Base-by-base conservation (phyloP, 2,888 invertebrate species). In the Thecophora atra region DNA sequence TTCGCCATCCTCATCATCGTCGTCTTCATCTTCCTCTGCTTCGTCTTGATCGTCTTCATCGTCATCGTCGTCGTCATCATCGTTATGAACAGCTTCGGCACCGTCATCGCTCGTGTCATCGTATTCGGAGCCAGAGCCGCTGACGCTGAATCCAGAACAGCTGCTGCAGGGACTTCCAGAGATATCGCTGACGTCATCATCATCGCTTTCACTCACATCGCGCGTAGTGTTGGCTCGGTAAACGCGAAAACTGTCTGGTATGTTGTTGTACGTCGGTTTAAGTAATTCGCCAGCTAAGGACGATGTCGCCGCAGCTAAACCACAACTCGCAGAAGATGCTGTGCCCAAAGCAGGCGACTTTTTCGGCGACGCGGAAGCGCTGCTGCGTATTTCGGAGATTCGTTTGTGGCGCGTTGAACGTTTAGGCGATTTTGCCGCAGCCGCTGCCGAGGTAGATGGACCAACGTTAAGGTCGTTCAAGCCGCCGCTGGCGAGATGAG, bases 201-300 rank as follows among this genome's bases (percentile, higher is more conserved):
- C 85, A 52, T 87, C 87, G 52, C 85, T 85, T 8, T 87, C 87
- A 69, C 87, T 87, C 1, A 78, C 84, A 74, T 85, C 85, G 5
- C 82, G 81, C 68, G 83, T 84, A 30, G 82, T 82, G 73, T 86
- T 88, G 1, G 87, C 88, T 17, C 89, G 84, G 78, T 89, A 89
- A 17, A 89, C 87, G 5, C 88, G 87, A 83, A 89, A 89, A 79
- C 89, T 89, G 75, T 89, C 89, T 3, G 89, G 86, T 68, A 86
- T 86, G 56, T 81, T 70, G n/a, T 70, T 70, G 51, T 70, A 70
- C 17, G 63, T 37, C 11, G 1, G 37, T 6, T 37, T 37, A 52
- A 70, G 44, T 17, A 71, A 26, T 37, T 64, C 71, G n/a, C 44
- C 28, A 11, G 58, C 54, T 17, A 69, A 69, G 28, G 77, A 56